These are phyloP conservation scores for Scotopteryx bipunctaria DNA, from an alignment of 2,888 invertebrate genomes.

Conservation along the genomic window DNA sequence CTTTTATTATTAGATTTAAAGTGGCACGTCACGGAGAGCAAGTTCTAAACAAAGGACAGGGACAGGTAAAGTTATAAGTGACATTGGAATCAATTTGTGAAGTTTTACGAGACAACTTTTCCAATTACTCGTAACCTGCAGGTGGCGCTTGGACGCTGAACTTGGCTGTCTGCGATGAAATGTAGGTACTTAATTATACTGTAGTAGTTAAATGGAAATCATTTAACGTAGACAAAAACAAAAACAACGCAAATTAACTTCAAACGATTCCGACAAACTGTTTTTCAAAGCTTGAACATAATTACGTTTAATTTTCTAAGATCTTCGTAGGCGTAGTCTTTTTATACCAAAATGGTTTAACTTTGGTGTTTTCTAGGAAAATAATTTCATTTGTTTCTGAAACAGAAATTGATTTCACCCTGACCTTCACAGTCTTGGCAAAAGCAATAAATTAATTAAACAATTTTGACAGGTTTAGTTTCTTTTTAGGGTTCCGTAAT, in stretches of 20 bases:
- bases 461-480: too few relatives aligned
- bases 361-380: too few relatives aligned
- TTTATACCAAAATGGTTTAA: too few relatives aligned
- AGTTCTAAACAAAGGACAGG: slow-evolving; percentile 42
- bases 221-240: not conserved
- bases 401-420: too few relatives aligned
- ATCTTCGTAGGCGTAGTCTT: too few relatives aligned
- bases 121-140: slow-evolving; percentile 53
- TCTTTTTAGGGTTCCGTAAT: too few relatives aligned
- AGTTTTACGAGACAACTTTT: slow-evolving; percentile 60
- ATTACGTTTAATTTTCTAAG: too few relatives aligned
- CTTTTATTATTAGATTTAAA: not conserved
- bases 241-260: not conserved
- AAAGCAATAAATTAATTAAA: too few relatives aligned
- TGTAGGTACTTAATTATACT: not conserved
- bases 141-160: slow-evolving; percentile 40
- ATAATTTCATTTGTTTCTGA: too few relatives aligned
- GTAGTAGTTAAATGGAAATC: not conserved
- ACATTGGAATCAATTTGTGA: slow-evolving; percentile 52
- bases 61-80: slow-evolving; percentile 48
- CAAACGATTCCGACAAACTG: not conserved
- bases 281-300: too few relatives aligned
- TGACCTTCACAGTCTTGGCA: too few relatives aligned
- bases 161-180: slow-evolving; percentile 29
- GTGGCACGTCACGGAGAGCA: slow-evolving; percentile 19